These are phyloP conservation scores for Ceratothoa steindachneri DNA, from an alignment of 2,888 invertebrate genomes.

Conservation along the genomic window DNA sequence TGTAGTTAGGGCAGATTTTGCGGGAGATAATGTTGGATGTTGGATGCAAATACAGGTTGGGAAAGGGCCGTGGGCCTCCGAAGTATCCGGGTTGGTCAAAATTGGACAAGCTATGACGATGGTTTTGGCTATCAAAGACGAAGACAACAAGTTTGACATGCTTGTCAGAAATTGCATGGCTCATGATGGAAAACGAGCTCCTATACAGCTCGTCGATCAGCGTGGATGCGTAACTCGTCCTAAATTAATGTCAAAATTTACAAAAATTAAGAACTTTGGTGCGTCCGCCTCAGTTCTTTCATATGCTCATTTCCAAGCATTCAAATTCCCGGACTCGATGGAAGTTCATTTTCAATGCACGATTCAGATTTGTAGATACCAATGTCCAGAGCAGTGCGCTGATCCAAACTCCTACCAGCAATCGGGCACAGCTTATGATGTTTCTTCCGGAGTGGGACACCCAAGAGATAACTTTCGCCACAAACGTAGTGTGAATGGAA, in stretches of 20 bases:
- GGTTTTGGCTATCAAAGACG: conserved; percentile 91
- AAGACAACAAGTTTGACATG: conserved; percentile 94
- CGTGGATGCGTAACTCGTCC: conserved; percentile 87
- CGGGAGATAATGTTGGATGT: conserved; percentile 90
- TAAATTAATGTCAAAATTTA: conserved; percentile 87
- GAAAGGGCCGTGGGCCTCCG: conserved; percentile 95
- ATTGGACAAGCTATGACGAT: conserved; percentile 96
- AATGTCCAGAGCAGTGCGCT: conserved; percentile 88
- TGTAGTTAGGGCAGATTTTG: conserved; percentile 89
- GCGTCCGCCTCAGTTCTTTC: conserved; percentile 86
- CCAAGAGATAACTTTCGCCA: conserved; percentile 43
- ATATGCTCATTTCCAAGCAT: conserved; percentile 69
- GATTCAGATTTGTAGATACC: conserved; percentile 86
- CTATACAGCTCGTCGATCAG: conserved; percentile 87
- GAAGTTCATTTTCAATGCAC: conserved; percentile 94
- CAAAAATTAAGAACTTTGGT: conserved; percentile 91
- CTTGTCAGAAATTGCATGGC: conserved; percentile 85
- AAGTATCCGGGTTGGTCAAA: conserved; percentile 90
- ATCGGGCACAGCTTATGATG: conserved; percentile 44
- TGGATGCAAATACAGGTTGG: conserved; percentile 98
- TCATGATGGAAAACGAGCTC: conserved; percentile 88
- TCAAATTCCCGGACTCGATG: conserved; percentile 94
- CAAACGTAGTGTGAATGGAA: conserved; percentile 47
- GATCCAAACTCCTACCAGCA: conserved; percentile 40
- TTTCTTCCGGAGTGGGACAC: conserved; percentile 55